phyloP scores from a whole-genome alignment of 2,797 vertebrate genomes.

The Salmo trutta region DNA sequence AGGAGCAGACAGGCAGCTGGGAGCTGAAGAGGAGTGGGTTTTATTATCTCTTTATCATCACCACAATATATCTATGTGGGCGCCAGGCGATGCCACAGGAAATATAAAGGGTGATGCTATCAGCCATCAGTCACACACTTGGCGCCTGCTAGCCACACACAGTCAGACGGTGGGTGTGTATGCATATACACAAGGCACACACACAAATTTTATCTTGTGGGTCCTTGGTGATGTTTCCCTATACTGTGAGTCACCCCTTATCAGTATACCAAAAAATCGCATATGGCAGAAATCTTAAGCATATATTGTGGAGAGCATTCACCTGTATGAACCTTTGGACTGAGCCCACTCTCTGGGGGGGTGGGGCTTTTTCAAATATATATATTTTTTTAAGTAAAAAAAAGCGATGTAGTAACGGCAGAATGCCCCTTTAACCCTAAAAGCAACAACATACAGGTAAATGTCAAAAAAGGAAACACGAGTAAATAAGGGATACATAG shows the following conservation, averaged over 20 bases:
- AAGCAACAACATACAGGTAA: no score
- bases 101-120: conserved; percentile 52
- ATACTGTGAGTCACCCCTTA: background rate
- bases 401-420: background rate
- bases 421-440: background rate
- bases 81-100: conserved; percentile 44
- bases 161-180: background rate
- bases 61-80: conserved; percentile 53
- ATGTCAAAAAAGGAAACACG: no score
- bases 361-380: background rate
- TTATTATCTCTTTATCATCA: conserved; percentile 69
- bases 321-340: conserved; percentile 5
- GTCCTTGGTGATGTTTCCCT: background rate
- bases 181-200: background rate
- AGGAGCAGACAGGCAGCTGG: conserved; percentile 23
- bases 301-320: conserved; percentile 20
- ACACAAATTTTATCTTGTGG: background rate
- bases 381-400: background rate
- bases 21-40: conserved; percentile 43
- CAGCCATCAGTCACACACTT: background rate
- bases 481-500: no score
- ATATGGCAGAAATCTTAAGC: background rate
- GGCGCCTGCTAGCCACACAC: background rate
- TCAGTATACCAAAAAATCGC: background rate
- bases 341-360: background rate